phyloP scores from a whole-genome alignment of 2,888 invertebrate genomes.

The Pherbina coryleti region DNA sequence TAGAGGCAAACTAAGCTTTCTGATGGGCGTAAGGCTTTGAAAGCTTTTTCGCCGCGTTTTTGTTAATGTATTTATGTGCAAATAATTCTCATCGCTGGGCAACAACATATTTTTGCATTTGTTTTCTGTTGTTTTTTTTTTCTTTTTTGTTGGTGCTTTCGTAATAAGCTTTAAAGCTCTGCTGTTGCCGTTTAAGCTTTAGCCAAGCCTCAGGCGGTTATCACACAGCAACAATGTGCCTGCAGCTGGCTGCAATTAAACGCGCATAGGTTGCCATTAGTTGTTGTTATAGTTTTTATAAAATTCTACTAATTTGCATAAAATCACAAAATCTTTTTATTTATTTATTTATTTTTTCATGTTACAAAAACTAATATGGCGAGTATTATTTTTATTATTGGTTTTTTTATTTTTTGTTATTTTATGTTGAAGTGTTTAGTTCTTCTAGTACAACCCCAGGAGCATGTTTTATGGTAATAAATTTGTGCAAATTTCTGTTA shows the following conservation, averaged over 20 bases:
- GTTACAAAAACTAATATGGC: constrained; percentile 57
- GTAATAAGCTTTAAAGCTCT: background rate
- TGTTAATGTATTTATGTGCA: constrained; percentile 28
- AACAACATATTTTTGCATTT: constrained; percentile 43
- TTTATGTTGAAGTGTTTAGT: constrained; percentile 27
- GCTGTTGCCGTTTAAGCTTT: background rate
- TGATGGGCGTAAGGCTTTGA: constrained; percentile 25
- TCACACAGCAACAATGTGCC: background rate
- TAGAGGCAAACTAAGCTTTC: background rate
- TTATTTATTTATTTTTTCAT: constrained; percentile 31
- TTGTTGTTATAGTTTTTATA: constrained; percentile 6
- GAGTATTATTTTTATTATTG: constrained; percentile 61
- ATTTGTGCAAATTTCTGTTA: constrained; percentile 30
- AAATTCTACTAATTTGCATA: constrained; percentile 29
- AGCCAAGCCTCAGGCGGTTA: background rate
- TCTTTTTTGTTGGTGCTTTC: background rate
- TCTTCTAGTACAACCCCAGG: constrained; percentile 44
- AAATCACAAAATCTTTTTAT: constrained; percentile 34
- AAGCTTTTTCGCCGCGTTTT: constrained; percentile 41
- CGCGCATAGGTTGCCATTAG: background rate
- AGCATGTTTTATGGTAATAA: constrained; percentile 40
- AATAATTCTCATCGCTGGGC: constrained; percentile 34
- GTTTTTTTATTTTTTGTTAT: constrained; percentile 39
- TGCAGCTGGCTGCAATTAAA: background rate
- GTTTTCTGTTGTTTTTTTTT: background rate